Conservation (phyloP, 2,888 invertebrate genomes). For the Elysia crispata region DNA sequence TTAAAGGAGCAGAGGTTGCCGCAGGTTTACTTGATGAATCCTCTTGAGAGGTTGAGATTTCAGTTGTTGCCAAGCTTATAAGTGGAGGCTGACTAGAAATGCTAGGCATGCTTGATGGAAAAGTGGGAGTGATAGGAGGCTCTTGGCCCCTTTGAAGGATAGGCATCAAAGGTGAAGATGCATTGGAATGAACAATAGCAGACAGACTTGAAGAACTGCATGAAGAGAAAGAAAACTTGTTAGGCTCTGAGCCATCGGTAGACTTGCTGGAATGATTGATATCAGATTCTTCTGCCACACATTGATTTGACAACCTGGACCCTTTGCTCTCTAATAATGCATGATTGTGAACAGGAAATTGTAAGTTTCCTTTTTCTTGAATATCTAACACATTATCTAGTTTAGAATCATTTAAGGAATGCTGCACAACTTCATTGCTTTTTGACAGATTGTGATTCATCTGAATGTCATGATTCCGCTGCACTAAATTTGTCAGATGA, state of each 20-base stretch:
- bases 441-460: not conserved
- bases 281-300: not conserved
- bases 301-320: not conserved
- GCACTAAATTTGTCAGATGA: not conserved
- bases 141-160: constrained; percentile 29
- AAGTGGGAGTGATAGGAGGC: not conserved
- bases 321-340: not conserved
- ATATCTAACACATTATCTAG: not conserved
- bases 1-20: not conserved
- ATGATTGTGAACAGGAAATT: not conserved
- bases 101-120: constrained; percentile 18
- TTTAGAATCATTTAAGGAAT: constrained; percentile 15
- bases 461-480: not conserved
- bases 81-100: constrained; percentile 34
- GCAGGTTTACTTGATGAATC: not conserved
- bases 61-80: not conserved
- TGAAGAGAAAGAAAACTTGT: not conserved
- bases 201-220: constrained; percentile 11
- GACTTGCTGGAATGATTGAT: not conserved
- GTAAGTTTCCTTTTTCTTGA: not conserved
- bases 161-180: constrained; percentile 39
- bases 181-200: constrained; percentile 45
- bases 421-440: constrained; percentile 25
- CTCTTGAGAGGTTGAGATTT: constrained; percentile 5
- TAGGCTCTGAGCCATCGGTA: not conserved